These are phyloP conservation scores for Drosophila neocordata DNA, from an alignment of 1,140 invertebrate genomes.

Conservation along the genomic window DNA sequence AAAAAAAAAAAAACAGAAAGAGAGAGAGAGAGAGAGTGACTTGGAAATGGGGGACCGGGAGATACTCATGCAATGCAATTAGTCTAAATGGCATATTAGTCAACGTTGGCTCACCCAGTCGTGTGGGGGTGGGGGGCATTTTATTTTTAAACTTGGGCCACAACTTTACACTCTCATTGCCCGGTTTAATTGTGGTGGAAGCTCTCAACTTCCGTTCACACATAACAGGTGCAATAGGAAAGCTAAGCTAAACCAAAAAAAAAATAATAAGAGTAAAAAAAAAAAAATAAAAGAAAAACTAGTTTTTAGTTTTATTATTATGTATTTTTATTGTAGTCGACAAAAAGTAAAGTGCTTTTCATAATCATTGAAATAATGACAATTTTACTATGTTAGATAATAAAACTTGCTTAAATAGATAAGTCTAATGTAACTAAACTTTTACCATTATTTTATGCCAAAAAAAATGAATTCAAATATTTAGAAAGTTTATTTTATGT, in stretches of 20 bases:
- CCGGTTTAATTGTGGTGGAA: conserved; percentile 17
- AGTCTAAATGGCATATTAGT: conserved; percentile 23
- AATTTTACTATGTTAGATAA: conserved; percentile 6
- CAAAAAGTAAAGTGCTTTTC: background rate
- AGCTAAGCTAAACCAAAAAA: conserved; percentile 2
- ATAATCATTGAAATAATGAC: conserved; percentile 7
- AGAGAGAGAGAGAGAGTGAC: background rate
- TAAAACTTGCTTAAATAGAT: conserved; percentile 2
- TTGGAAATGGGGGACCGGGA: background rate
- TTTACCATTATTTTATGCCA: background rate
- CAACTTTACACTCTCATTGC: conserved; percentile 20
- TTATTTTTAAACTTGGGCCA: conserved; percentile 17
- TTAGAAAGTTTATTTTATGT: background rate
- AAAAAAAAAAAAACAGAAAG: background rate
- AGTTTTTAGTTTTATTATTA: conserved; percentile 4
- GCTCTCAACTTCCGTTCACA: conserved; percentile 20
- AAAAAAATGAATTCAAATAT: background rate
- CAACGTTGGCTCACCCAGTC: conserved; percentile 11
- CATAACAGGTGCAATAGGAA: conserved; percentile 19
- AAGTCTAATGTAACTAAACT: background rate
- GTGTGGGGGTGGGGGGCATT: background rate
- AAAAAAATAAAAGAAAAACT: background rate
- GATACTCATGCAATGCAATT: conserved; percentile 19
- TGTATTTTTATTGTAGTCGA: conserved; percentile 7
- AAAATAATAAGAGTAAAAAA: background rate